phyloP scores from a whole-genome alignment of 2,797 vertebrate species.

The Prionace glauca region DNA sequence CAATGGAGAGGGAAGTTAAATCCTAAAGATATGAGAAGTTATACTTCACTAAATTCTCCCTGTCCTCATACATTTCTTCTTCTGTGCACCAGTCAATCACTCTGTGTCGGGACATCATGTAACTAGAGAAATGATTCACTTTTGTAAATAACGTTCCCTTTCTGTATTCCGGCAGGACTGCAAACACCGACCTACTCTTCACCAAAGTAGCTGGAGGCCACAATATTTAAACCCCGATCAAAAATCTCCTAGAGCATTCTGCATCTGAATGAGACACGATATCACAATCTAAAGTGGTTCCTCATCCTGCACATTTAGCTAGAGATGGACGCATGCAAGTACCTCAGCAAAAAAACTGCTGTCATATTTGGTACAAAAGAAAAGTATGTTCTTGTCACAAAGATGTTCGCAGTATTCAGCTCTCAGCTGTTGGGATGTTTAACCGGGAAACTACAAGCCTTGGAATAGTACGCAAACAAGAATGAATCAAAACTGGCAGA shows the following conservation, averaged over 20 bases:
- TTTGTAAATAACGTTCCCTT: background rate
- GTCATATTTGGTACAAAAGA: conserved; percentile 13
- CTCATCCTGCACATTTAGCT: background rate
- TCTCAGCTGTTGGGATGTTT: background rate
- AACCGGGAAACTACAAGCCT: conserved; percentile 4
- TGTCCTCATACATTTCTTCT: background rate
- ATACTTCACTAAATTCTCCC: background rate
- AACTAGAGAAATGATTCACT: background rate
- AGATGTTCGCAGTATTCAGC: background rate
- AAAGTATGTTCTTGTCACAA: background rate
- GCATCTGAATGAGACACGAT: background rate
- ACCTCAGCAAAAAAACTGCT: background rate
- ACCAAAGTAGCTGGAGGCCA: background rate
- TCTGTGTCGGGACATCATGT: background rate
- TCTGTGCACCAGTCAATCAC: background rate
- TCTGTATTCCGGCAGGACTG: background rate
- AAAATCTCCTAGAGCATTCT: background rate
- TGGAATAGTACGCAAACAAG: background rate
- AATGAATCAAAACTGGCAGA: background rate
- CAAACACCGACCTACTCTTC: too few species aligned
- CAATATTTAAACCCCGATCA: background rate
- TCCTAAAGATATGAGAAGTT: background rate
- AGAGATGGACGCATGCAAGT: background rate
- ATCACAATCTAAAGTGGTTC: background rate
- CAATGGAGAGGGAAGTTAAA: background rate